phyloP scores from a whole-genome alignment of 2,888 invertebrate species.

The Meganola albula region DNA sequence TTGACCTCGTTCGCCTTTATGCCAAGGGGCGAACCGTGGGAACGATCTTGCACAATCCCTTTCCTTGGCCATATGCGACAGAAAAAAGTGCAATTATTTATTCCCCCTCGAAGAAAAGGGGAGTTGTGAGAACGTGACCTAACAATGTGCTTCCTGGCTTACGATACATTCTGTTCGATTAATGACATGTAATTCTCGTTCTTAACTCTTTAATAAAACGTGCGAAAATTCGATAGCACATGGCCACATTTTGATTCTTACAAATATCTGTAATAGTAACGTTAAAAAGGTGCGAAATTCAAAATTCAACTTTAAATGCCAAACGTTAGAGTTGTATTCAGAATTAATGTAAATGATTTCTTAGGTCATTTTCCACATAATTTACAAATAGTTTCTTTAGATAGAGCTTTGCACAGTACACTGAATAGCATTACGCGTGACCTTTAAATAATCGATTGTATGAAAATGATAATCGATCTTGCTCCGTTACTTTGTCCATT shows the following conservation, averaged over 20 bases:
- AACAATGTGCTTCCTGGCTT: slow-evolving; percentile 77
- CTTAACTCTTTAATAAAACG: slow-evolving; percentile 44
- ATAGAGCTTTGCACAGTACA: slow-evolving; percentile 51
- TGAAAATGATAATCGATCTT: slow-evolving; percentile 71
- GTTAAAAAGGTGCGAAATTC: too few relatives aligned
- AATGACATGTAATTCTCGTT: slow-evolving; percentile 47
- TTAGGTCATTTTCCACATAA: slow-evolving; percentile 31
- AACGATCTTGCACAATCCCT: slow-evolving; percentile 71
- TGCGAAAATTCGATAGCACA: slow-evolving; percentile 47
- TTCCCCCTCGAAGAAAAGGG: slow-evolving; percentile 76
- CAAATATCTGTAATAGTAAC: slow-evolving; percentile 55
- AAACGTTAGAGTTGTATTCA: too few relatives aligned
- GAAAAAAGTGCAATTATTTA: slow-evolving; percentile 78
- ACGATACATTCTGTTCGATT: slow-evolving; percentile 57
- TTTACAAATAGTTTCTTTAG: slow-evolving; percentile 55
- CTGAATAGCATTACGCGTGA: slow-evolving; percentile 73
- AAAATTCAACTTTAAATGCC: too few relatives aligned
- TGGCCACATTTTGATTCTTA: slow-evolving; percentile 43
- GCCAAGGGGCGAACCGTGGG: slow-evolving; percentile 74
- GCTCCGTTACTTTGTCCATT: slow-evolving; percentile 56
- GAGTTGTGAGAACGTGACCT: slow-evolving; percentile 78
- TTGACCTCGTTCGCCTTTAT: slow-evolving; percentile 73
- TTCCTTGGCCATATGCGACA: slow-evolving; percentile 77
- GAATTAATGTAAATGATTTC: too few relatives aligned
- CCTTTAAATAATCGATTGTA: slow-evolving; percentile 70